These are phyloP conservation scores for Mola mola DNA, from an alignment of 2,113 vertebrate genomes.

Conservation along the genomic window DNA sequence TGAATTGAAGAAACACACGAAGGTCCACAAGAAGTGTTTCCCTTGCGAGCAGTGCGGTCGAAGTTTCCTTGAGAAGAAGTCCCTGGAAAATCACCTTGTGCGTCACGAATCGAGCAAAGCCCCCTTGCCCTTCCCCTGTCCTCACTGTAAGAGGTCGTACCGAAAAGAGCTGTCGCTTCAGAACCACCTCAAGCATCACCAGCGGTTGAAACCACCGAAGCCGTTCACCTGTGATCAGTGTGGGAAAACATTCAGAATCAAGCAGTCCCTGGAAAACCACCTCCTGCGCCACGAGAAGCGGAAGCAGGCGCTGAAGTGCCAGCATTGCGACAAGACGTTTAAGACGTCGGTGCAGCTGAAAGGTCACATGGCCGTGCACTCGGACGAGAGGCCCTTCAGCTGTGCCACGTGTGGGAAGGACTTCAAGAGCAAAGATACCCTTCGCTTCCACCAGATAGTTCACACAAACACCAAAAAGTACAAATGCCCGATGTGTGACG, in stretches of 20 bases:
- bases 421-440: conserved; percentile 77
- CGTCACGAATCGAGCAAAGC: conserved; percentile 43
- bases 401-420: conserved; percentile 71
- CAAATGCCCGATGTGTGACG: conserved; percentile 70
- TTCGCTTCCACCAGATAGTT: conserved; percentile 75
- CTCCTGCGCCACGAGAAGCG: conserved; percentile 64
- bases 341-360: conserved; percentile 60
- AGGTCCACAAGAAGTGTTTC: conserved; percentile 57
- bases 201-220: conserved; percentile 54
- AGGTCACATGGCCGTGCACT: conserved; percentile 72
- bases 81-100: conserved; percentile 61
- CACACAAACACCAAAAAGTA: conserved; percentile 70
- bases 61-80: conserved; percentile 55
- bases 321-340: conserved; percentile 66
- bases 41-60: conserved; percentile 59
- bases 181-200: conserved; percentile 68
- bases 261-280: conserved; percentile 72
- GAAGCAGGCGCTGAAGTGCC: conserved; percentile 61
- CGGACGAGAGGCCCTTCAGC: conserved; percentile 70
- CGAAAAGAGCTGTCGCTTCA: conserved; percentile 64
- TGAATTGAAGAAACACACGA: conserved; percentile 68
- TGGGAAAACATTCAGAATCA: conserved; percentile 56
- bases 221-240: conserved; percentile 71
- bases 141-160: conserved; percentile 62
- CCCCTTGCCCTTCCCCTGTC: conserved; percentile 66